Conservation (phyloP, 2,888 invertebrate species). For the Tridacna gigas region DNA sequence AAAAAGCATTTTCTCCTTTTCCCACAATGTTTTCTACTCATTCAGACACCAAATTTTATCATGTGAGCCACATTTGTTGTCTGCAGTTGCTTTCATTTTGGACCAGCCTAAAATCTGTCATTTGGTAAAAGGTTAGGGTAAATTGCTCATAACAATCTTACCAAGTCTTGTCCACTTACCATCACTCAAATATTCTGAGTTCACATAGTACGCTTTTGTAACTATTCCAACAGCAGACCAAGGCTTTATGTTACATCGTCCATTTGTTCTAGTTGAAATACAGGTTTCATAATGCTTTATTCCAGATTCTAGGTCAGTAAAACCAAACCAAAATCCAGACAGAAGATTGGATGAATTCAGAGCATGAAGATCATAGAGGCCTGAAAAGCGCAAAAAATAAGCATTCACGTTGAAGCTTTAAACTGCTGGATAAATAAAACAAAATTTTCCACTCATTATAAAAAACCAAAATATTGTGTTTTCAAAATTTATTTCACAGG, state of each 20-base stretch:
- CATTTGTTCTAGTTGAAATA: constrained; percentile 9
- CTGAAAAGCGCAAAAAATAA: constrained; percentile 14
- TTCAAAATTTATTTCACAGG: too few species aligned
- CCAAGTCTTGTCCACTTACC: constrained; percentile 7
- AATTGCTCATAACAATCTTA: neutral
- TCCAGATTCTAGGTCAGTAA: constrained; percentile 50
- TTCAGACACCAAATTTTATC: too few species aligned
- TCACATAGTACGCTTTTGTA: constrained; percentile 9
- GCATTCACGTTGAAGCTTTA: too few species aligned
- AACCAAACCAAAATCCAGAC: constrained; percentile 51
- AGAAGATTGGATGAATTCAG: constrained; percentile 14
- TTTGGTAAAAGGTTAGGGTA: too few species aligned
- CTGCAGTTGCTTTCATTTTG: too few species aligned
- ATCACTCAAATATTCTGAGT: constrained; percentile 9
- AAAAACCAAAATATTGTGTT: too few species aligned
- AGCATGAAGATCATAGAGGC: constrained; percentile 28
- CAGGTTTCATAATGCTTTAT: constrained; percentile 42
- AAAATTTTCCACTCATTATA: too few species aligned
- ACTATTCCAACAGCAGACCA: constrained; percentile 23
- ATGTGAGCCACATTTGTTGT: too few species aligned
- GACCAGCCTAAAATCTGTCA: too few species aligned
- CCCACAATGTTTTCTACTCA: too few species aligned
- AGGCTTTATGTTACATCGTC: constrained; percentile 34
- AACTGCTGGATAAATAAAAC: too few species aligned
- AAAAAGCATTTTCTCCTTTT: too few species aligned